Evolutionary conservation across 1,140 invertebrate species (phyloP), one percentile per base, ranked within the genome.

Genomic region (Diabrotica virgifera): DNA sequence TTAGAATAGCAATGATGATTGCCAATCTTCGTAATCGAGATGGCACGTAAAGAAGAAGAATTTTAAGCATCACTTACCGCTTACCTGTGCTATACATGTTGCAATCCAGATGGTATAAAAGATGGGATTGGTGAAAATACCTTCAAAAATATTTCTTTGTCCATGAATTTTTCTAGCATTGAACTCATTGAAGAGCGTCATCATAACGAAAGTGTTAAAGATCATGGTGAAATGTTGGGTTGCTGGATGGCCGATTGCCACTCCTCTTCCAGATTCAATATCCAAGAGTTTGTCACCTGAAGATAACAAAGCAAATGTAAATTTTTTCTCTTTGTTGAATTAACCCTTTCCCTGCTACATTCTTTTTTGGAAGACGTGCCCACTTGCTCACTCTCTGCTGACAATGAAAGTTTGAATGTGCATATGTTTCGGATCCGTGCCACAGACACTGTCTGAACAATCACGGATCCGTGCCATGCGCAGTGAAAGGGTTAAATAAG

Each of bases 151-250:
- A 82, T 99, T 99, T 75, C 97, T 86, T 83, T 99, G 96, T 64
- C 97, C 97, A 83, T 99, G 97, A 78, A 99, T 99, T 88, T 99
- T 99, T 73, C 97, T 86, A 52, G 97, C 95, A 84, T 99, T 99
- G 77, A 99, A 96, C 85, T 99, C 97, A 86, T 99, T 99, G 85
- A 98, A 99, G 40, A 99, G 85, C 14, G 97, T 99, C 97, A 99
- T 99, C 94, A 99, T 96, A 59, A 99, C 97, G 83, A 99, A 99
- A 12, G 96, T 93, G 83, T 99, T 99, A 84, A 99, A 99, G 77
- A 99, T 98, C 75, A 99, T 92, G 8, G 97, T 99, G 82, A 99
- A 99, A 83, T 99, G 97, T 82, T 95, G 89, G 50, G 93, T 90
- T 46, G 96, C 95, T 67, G 90, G 90, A 24, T 89, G 81, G 72